Percentiles rank a stretch among this genome's conserved stretches.
Evolutionary conservation across 2,797 vertebrate species (phyloP).

Genomic region (Hippopotamyrus pictus): DNA sequence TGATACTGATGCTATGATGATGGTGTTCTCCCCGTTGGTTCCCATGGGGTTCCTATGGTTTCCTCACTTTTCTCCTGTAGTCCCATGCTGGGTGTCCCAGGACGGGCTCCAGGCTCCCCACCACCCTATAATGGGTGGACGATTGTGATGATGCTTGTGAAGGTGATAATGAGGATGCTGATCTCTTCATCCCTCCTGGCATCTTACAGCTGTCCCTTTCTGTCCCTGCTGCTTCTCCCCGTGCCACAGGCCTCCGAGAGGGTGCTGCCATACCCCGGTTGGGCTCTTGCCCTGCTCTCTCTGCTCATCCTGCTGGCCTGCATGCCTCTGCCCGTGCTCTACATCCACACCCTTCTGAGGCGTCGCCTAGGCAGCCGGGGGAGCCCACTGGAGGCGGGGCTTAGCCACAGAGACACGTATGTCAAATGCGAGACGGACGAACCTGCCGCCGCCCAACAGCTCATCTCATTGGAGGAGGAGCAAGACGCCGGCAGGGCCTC

Average conservation of each 20-base stretch:
- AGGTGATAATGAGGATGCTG: background rate
- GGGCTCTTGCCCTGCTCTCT: constrained; percentile 59
- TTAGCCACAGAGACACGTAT: constrained; percentile 51
- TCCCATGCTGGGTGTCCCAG: background rate
- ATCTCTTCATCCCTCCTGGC: background rate
- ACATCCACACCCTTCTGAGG: constrained; percentile 46
- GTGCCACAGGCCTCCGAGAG: constrained; percentile 60
- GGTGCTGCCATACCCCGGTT: constrained; percentile 60
- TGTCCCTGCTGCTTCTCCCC: background rate
- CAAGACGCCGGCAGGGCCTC: constrained; percentile 29
- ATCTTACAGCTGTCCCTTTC: background rate
- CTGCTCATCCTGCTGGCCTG: constrained; percentile 59
- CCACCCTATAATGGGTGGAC: background rate
- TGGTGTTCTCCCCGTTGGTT: background rate
- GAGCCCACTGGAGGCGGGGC: constrained; percentile 33
- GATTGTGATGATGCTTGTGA: background rate
- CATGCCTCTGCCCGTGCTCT: constrained; percentile 64
- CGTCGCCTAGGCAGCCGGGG: constrained; percentile 7
- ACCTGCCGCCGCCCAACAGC: constrained; percentile 39
- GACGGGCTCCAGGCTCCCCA: background rate
- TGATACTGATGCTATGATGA: background rate
- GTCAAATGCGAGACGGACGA: constrained; percentile 59
- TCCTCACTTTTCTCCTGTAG: background rate
- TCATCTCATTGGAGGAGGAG: constrained; percentile 33
- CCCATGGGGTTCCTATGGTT: background rate